Percentiles rank a stretch among this genome's conserved stretches.
phyloP scores from a whole-genome alignment of 2,888 invertebrate species.

The Chaitophorus viminalis region DNA sequence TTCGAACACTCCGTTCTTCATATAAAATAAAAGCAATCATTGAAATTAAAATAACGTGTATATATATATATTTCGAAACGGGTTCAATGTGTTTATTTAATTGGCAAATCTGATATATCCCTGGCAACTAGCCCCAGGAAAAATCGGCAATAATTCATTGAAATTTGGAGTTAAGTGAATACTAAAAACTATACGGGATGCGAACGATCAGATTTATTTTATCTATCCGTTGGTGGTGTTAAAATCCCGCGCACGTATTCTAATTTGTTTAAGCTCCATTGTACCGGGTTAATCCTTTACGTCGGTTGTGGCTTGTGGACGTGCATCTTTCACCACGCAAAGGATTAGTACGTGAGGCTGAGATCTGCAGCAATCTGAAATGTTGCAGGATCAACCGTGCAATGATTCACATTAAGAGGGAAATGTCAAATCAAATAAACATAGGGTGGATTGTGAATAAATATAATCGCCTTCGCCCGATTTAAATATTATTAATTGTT shows the following conservation, averaged over 20 bases:
- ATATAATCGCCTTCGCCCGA: slow-evolving; percentile 20
- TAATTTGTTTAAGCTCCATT: slow-evolving; percentile 24
- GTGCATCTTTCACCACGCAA: slow-evolving; percentile 6
- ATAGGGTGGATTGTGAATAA: slow-evolving; percentile 33
- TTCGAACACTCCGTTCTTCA: too few species aligned
- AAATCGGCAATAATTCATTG: too few species aligned
- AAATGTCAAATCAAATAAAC: slow-evolving; percentile 37
- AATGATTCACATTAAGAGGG: slow-evolving; percentile 45
- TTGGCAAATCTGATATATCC: neutral
- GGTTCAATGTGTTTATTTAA: neutral
- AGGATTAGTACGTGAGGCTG: slow-evolving; percentile 21
- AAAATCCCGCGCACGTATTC: slow-evolving; percentile 14
- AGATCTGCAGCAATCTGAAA: slow-evolving; percentile 4
- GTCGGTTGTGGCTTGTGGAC: slow-evolving; percentile 3
- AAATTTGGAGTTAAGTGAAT: neutral
- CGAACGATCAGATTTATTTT: neutral
- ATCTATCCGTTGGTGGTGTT: slow-evolving; percentile 6
- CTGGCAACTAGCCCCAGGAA: too few species aligned
- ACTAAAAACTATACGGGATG: neutral
- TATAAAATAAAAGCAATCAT: too few species aligned
- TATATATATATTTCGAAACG: neutral
- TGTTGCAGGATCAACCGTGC: neutral
- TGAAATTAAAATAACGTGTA: too few species aligned
- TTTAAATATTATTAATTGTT: slow-evolving; percentile 48
- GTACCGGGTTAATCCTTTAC: slow-evolving; percentile 27